Evolutionary conservation across 2,113 vertebrate species (phyloP).

Genomic region (Aythya baeri): DNA sequence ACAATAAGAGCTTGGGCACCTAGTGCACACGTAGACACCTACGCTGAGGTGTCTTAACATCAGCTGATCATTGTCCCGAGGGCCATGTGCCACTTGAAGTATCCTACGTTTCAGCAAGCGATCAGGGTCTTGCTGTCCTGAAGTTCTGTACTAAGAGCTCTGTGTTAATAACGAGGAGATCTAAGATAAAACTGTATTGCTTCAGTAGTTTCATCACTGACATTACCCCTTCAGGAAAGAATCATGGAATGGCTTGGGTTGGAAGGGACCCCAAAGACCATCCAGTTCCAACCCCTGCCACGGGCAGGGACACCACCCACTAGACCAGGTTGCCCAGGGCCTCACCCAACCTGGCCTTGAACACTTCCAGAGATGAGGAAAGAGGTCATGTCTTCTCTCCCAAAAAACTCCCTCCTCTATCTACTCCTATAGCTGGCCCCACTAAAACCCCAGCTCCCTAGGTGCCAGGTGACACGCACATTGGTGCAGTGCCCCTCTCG

Average conservation of each 20-base stretch:
- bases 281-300: no score
- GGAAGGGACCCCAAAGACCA: no score
- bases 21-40: not conserved
- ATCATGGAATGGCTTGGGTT: no score
- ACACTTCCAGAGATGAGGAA: no score
- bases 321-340: no score
- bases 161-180: not conserved
- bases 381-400: not conserved
- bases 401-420: not conserved
- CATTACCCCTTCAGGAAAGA: no score
- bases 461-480: not conserved
- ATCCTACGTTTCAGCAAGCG: not conserved
- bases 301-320: no score
- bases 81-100: not conserved
- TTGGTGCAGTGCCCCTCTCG: not conserved
- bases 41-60: constrained; percentile 4
- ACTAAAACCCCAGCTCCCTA: not conserved
- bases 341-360: no score
- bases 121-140: not conserved
- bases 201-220: no score
- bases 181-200: not conserved
- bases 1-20: constrained; percentile 8
- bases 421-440: not conserved
- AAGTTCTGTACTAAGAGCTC: not conserved
- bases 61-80: not conserved